phyloP scores from a whole-genome alignment of 2,797 vertebrate genomes.

The Parauchenoglanis punctatus region DNA sequence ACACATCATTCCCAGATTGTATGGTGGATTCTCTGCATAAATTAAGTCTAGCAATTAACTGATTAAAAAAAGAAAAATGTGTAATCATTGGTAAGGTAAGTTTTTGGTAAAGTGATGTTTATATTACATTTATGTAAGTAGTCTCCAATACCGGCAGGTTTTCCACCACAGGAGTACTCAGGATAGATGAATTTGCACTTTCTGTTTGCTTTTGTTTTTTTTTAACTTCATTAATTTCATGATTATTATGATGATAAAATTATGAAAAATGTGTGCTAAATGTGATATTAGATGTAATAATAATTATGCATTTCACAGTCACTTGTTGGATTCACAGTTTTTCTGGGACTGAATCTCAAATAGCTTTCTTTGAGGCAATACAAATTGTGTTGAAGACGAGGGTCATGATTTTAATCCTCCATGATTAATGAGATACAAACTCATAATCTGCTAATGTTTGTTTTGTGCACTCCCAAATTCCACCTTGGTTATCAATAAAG shows the following conservation, averaged over 20 bases:
- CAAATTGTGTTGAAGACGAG: background rate
- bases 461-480: background rate
- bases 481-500: background rate
- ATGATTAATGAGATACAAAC: background rate
- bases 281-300: background rate
- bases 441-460: background rate
- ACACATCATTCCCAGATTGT: background rate
- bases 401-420: background rate
- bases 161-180: background rate
- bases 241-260: too few relatives aligned
- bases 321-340: background rate
- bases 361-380: background rate
- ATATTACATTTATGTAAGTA: background rate
- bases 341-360: background rate
- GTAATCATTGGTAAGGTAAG: background rate
- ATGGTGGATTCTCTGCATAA: background rate
- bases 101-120: background rate
- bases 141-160: background rate
- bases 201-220: background rate
- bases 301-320: slow-evolving; percentile 11
- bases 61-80: background rate
- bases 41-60: background rate
- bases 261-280: background rate
- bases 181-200: background rate
- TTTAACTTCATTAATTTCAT: background rate